Percentiles rank a stretch among this genome's conserved stretches.
phyloP scores from a whole-genome alignment of 2,113 vertebrate species.

The Erythrocebus patas region DNA sequence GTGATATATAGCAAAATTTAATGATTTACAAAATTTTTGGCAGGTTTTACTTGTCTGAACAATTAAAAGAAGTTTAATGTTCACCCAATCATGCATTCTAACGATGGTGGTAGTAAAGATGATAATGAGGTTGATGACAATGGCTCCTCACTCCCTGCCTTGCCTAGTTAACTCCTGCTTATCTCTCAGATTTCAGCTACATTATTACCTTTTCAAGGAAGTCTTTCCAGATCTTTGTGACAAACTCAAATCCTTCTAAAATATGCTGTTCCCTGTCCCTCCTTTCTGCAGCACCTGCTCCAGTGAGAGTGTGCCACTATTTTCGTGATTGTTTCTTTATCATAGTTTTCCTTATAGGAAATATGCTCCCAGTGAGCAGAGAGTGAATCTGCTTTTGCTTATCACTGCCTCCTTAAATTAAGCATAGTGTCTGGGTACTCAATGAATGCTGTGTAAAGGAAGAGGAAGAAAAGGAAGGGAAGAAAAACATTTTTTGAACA shows the following conservation, averaged over 20 bases:
- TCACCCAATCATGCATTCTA: not conserved
- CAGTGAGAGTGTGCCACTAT: not conserved
- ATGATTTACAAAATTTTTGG: not conserved
- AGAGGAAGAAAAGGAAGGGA: not conserved
- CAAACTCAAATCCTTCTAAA: not conserved
- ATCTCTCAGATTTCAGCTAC: not conserved
- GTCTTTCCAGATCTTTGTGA: not conserved
- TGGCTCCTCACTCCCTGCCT: not conserved
- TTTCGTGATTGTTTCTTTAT: not conserved
- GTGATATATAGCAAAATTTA: not conserved
- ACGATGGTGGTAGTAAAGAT: not conserved
- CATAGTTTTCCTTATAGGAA: not conserved
- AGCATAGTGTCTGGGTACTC: not conserved
- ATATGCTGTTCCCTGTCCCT: not conserved
- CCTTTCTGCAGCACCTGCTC: not conserved
- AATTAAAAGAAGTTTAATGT: not conserved
- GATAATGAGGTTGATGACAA: not conserved
- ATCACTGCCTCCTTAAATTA: not conserved
- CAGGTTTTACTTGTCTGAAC: not conserved
- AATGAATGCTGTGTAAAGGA: not conserved
- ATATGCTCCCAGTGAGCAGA: not conserved
- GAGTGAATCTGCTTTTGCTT: not conserved
- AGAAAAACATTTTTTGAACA: not conserved
- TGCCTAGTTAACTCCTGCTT: not conserved
- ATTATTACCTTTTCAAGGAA: not conserved